Base-by-base conservation (phyloP, 2,797 vertebrate genomes). In the Coregonus sp. region DNA sequence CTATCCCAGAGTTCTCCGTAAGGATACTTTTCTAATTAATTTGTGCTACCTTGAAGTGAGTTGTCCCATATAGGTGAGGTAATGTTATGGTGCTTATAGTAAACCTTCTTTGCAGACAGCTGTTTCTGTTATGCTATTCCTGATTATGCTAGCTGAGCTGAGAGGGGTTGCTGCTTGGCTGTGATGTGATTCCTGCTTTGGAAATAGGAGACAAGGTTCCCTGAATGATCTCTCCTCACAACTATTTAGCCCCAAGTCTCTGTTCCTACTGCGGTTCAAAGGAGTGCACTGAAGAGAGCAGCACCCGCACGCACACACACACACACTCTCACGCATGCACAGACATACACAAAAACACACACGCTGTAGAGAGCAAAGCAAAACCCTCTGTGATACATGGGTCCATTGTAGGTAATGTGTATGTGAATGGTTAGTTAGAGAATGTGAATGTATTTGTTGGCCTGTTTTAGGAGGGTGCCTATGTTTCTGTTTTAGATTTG, bases 141-240 rank as follows among this genome's bases (percentile, higher is more conserved):
- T 56, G 16, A 18, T n/a, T 18, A 1, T 56, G 54, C 54, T 56
- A 56, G 18, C 54, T 4, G 12, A 56, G 54, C 15, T 56, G 18
- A 56, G 15, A 18, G 54, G 54, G 16, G 16, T 18, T 56, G 15
- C 3, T 56, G 4, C 16, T 56, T 18, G 1, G 54, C 16, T 4
- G 16, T 3, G 16, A 56, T 56, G 31, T 33, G 31, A 33, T 33
- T 56, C 54, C 16, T 56, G 54, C 54, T 56, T 56, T 68, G 81
- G 35, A 4, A 40, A 47, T 37, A 18, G 52, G 77, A 79, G 84
- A 81, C 74, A 71, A 2, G 4, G 85, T 86, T 88, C 83, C 79
- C 71, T 31, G 16, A 87, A 88, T 93, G 89, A 92, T 90, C 88
- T 92, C 80, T 79, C 75, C 81, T 82, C 87, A 87, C 89, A 93